Conservation (phyloP, 2,888 invertebrate genomes). For the Ochropacha duplaris region DNA sequence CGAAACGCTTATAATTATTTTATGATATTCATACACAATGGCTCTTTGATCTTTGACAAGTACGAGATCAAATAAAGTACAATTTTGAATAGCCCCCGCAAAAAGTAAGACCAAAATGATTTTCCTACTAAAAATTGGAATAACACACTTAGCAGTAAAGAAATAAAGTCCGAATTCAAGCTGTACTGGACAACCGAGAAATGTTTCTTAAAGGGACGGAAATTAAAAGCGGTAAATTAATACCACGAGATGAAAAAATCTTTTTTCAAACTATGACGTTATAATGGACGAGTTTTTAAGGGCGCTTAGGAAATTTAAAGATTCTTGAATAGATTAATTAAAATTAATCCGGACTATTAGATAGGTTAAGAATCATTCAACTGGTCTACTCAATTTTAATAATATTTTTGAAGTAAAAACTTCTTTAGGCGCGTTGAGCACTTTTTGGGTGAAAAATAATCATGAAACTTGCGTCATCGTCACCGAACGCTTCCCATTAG, state of each 20-base stretch:
- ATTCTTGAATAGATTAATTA: not conserved
- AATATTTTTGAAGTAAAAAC: too few relatives aligned
- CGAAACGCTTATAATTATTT: not conserved
- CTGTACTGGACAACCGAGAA: slow-evolving; percentile 2
- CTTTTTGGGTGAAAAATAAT: too few relatives aligned
- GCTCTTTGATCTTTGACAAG: not conserved
- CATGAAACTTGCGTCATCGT: too few relatives aligned
- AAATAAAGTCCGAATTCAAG: not conserved
- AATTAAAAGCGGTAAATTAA: slow-evolving; percentile 40
- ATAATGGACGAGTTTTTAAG: not conserved
- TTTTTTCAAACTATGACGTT: slow-evolving; percentile 5
- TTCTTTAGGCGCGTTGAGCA: too few relatives aligned
- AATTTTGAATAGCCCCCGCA: not conserved
- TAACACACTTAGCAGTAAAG: not conserved
- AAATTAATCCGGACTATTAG: not conserved
- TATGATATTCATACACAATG: not conserved
- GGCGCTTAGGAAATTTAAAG: not conserved
- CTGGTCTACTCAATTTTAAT: too few relatives aligned
- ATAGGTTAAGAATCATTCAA: not conserved
- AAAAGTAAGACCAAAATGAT: not conserved
- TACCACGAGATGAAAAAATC: slow-evolving; percentile 20
- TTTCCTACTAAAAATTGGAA: not conserved
- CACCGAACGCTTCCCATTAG: too few relatives aligned
- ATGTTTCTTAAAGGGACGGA: slow-evolving; percentile 21
- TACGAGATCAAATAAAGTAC: not conserved